These are phyloP conservation scores for Ariolimax columbianus DNA, from an alignment of 2,888 invertebrate genomes.

Conservation along the genomic window DNA sequence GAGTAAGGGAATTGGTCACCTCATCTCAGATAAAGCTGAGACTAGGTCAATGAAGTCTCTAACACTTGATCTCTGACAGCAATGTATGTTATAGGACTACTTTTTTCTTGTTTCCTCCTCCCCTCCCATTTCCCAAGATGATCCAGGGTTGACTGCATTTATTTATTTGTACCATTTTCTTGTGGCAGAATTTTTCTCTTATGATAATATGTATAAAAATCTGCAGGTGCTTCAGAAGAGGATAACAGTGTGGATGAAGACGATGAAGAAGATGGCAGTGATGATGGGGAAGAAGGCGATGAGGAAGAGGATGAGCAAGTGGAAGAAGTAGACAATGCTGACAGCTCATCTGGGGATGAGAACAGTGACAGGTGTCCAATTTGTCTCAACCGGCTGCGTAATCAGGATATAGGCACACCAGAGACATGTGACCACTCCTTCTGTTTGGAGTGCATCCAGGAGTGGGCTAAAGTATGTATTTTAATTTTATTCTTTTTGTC, in stretches of 20 bases:
- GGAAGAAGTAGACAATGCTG: slow-evolving; percentile 50
- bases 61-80: no score
- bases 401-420: slow-evolving; percentile 91
- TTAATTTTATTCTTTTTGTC: not conserved
- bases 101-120: no score
- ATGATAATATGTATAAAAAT: not conserved
- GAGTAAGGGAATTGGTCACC: no score
- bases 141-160: no score
- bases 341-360: slow-evolving; percentile 62
- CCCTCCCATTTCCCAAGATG: no score
- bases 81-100: no score
- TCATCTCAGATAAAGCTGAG: no score
- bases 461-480: slow-evolving; percentile 88
- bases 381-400: slow-evolving; percentile 87
- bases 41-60: no score
- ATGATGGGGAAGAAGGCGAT: slow-evolving; percentile 51
- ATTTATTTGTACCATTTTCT: no score
- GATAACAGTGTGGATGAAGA: slow-evolving; percentile 37
- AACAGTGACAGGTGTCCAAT: slow-evolving; percentile 85
- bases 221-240: slow-evolving; percentile 12
- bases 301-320: slow-evolving; percentile 46
- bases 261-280: slow-evolving; percentile 46
- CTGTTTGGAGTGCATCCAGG: slow-evolving; percentile 92
- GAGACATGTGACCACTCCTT: slow-evolving; percentile 92
- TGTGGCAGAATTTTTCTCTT: not conserved